A percentile compares a stretch with the other conserved stretches of the same genome.
Conservation (phyloP, 2,797 vertebrate species). For the Okamejei kenojei region DNA sequence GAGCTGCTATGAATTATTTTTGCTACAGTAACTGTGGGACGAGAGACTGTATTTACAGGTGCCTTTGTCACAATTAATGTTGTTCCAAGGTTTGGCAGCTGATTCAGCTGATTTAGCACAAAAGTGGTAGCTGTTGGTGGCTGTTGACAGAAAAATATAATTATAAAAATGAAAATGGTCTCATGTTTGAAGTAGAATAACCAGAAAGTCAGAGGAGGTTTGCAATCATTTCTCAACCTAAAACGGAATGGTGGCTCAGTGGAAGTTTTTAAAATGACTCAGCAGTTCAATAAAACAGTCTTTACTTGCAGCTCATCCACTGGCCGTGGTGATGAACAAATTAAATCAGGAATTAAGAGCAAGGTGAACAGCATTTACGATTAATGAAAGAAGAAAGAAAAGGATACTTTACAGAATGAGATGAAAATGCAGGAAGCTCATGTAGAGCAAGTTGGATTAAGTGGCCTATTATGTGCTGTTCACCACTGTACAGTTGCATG, state of each 20-base stretch:
- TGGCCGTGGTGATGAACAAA: not conserved
- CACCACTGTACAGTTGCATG: not conserved
- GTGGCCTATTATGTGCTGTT: not conserved
- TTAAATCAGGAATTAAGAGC: not conserved
- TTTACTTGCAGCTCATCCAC: not conserved
- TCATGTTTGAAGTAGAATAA: not conserved
- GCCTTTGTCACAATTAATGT: conserved; percentile 83
- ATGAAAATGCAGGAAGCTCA: not conserved
- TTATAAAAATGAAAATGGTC: not conserved
- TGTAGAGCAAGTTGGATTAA: not conserved
- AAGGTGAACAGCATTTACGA: not conserved
- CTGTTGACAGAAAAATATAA: conserved; percentile 68
- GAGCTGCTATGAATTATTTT: conserved; percentile 88
- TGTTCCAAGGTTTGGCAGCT: conserved; percentile 84
- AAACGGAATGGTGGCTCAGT: not conserved
- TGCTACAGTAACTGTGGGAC: conserved; percentile 90
- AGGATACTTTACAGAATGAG: not conserved
- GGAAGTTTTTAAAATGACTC: not conserved
- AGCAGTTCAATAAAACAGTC: not conserved
- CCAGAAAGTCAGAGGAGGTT: not conserved
- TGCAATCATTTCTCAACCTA: not conserved
- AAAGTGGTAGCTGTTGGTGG: conserved; percentile 94
- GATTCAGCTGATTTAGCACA: conserved; percentile 98
- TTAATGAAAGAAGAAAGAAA: not conserved
- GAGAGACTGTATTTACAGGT: conserved; percentile 70